Conservation (phyloP, 1,140 invertebrate species). For the Cryptotermes secundus region DNA sequence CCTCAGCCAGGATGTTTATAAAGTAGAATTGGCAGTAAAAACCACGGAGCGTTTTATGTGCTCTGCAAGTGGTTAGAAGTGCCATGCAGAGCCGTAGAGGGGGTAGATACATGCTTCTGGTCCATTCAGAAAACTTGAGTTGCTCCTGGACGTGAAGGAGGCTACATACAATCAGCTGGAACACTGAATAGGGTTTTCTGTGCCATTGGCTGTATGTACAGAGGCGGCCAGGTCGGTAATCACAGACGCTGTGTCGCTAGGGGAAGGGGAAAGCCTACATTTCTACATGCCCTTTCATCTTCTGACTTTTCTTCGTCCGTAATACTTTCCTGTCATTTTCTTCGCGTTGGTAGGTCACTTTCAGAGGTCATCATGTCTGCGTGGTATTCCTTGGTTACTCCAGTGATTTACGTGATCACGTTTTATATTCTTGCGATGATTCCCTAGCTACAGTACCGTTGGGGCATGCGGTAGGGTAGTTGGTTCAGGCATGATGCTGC, state of each 20-base stretch:
- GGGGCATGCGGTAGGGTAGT: too few species aligned
- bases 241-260: background rate
- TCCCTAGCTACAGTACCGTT: too few species aligned
- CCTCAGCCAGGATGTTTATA: constrained; percentile 18
- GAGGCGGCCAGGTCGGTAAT: background rate
- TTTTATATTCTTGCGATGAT: too few species aligned
- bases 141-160: background rate
- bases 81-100: background rate
- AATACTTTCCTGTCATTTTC: too few species aligned
- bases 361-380: too few species aligned
- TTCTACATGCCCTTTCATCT: constrained; percentile 1
- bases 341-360: too few species aligned
- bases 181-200: background rate
- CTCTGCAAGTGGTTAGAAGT: constrained; percentile 14
- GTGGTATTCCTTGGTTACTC: too few species aligned
- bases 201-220: background rate
- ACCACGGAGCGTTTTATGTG: background rate
- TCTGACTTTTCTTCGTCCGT: background rate
- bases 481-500: too few species aligned
- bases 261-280: background rate
- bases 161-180: background rate
- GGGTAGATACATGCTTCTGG: background rate
- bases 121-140: background rate
- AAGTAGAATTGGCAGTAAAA: constrained; percentile 19
- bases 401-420: too few species aligned